Evolutionary conservation across 2,797 vertebrate species (phyloP).

Genomic region (Martes flavigula): DNA sequence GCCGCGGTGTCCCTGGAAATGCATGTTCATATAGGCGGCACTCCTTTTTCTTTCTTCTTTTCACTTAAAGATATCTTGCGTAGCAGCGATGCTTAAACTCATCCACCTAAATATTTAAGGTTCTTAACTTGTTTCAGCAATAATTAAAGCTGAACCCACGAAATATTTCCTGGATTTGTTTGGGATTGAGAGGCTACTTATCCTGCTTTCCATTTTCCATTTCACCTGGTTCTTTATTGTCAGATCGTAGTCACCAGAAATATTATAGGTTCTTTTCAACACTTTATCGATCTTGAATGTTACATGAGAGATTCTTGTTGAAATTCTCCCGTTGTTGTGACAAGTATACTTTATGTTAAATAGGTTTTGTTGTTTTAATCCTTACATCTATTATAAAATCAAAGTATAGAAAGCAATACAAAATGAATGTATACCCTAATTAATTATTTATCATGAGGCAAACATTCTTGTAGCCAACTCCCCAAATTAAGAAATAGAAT

Average conservation of each 20-base stretch:
- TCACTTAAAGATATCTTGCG: neutral
- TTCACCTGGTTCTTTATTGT: neutral
- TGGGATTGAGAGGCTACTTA: neutral
- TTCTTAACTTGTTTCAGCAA: neutral
- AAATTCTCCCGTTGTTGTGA: neutral
- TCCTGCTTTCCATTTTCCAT: neutral
- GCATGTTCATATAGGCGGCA: neutral
- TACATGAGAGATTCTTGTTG: neutral
- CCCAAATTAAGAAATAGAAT: neutral
- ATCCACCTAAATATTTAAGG: slow-evolving; percentile 3
- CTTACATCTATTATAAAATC: neutral
- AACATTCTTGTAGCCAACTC: neutral
- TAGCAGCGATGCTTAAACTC: neutral
- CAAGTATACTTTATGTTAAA: slow-evolving; percentile 1
- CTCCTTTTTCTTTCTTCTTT: neutral
- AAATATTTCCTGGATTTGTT: neutral
- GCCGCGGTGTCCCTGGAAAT: slow-evolving; percentile 44
- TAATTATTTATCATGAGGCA: neutral
- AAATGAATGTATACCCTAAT: neutral
- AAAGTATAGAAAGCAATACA: slow-evolving; percentile 26
- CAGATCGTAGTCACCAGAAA: neutral
- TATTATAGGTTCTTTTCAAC: neutral
- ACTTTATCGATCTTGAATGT: neutral
- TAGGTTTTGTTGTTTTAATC: slow-evolving; percentile 37
- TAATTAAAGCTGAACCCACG: neutral